These are phyloP conservation scores for Muscidifurax raptorellus DNA, from an alignment of 1,140 invertebrate genomes.

Conservation along the genomic window DNA sequence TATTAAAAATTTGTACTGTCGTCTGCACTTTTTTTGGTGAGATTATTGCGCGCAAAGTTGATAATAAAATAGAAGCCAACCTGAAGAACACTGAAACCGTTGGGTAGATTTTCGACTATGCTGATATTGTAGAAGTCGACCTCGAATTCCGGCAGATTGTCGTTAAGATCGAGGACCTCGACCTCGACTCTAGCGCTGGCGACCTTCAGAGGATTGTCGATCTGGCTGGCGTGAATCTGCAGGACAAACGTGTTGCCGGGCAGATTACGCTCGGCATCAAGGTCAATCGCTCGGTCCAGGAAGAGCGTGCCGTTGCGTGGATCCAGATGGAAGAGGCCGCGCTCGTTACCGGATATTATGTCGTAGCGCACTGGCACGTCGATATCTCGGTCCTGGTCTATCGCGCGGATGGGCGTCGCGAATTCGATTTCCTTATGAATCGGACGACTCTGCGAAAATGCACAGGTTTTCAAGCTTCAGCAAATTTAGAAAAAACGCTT, in stretches of 20 bases:
- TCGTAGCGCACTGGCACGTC: conserved; percentile 83
- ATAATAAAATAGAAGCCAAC: conserved; percentile 35
- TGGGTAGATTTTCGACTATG: conserved; percentile 92
- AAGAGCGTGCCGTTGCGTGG: conserved; percentile 84
- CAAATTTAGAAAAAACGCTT: too few relatives aligned
- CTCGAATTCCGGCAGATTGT: conserved; percentile 90
- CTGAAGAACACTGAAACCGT: conserved; percentile 82
- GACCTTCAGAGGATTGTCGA: conserved; percentile 86
- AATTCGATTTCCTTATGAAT: conserved; percentile 83
- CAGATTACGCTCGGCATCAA: conserved; percentile 81
- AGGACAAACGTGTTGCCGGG: conserved; percentile 85
- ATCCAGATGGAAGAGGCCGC: conserved; percentile 83
- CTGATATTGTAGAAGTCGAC: conserved; percentile 93
- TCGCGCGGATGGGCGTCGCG: conserved; percentile 83
- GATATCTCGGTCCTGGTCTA: conserved; percentile 84
- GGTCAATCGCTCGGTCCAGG: conserved; percentile 86
- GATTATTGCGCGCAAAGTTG: too few relatives aligned
- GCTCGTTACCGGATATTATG: conserved; percentile 85
- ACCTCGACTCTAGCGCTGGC: conserved; percentile 85
- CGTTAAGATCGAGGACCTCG: conserved; percentile 87
- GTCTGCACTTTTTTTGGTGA: too few relatives aligned
- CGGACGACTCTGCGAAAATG: conserved; percentile 77
- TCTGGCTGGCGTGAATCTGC: conserved; percentile 86
- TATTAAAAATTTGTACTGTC: too few relatives aligned
- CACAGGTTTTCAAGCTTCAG: not conserved